Evolutionary conservation across 2,113 vertebrate genomes (phyloP).

Genomic region (Dicerorhinus sumatrensis): DNA sequence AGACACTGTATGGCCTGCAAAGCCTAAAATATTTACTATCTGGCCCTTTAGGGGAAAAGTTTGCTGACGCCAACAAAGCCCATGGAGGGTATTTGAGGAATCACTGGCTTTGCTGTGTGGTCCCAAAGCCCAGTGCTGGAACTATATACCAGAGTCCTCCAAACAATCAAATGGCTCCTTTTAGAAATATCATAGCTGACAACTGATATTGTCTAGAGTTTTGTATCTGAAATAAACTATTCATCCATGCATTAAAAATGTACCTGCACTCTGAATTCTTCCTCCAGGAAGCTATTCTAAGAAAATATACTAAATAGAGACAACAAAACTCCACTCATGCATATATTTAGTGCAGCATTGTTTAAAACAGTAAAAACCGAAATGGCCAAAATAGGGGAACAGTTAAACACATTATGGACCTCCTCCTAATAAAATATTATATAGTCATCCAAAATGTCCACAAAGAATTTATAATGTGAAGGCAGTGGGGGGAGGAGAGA

Average conservation of each 20-base stretch:
- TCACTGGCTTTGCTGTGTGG: background rate
- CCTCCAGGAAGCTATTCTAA: conserved; percentile 5
- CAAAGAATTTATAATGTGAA: background rate
- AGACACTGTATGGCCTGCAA: background rate
- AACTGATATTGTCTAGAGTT: conserved; percentile 15
- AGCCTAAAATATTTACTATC: background rate
- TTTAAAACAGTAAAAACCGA: conserved; percentile 48
- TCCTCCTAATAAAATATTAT: conserved; percentile 9
- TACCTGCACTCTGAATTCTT: conserved; percentile 3
- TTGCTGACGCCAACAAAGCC: background rate
- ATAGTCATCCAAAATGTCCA: background rate
- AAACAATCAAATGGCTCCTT: background rate
- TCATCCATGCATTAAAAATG: conserved; percentile 15
- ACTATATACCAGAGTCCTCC: background rate
- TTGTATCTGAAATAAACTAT: conserved; percentile 30
- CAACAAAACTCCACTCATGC: background rate
- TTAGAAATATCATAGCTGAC: background rate
- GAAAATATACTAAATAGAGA: conserved; percentile 18
- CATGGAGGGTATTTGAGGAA: background rate
- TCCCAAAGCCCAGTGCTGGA: background rate
- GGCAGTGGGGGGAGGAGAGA: background rate
- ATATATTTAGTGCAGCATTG: background rate
- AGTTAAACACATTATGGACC: background rate
- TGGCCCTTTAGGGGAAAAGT: background rate
- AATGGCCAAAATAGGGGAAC: background rate